Percentiles rank a stretch among this genome's conserved stretches.
Conservation (phyloP, 2,797 vertebrate species). For the Merluccius polli region DNA sequence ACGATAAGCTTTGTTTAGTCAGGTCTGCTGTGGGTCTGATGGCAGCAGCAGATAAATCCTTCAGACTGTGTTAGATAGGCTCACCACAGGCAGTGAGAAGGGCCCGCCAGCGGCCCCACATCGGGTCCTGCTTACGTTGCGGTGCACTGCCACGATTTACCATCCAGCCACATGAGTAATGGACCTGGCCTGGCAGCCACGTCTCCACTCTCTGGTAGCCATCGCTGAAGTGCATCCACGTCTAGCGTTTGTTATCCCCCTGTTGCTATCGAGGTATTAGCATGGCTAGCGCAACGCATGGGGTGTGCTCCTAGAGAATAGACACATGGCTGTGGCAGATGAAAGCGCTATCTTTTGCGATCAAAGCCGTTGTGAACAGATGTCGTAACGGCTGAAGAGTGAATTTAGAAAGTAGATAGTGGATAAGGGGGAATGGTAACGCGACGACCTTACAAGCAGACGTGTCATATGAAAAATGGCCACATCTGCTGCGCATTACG, state of each 20-base stretch:
- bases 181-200: conserved; percentile 46
- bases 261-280: too few species aligned
- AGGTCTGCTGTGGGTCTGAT: conserved; percentile 65
- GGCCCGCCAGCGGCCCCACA: conserved; percentile 53
- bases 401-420: neutral
- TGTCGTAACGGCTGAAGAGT: too few species aligned
- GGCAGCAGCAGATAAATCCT: conserved; percentile 60
- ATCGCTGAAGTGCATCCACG: conserved; percentile 27
- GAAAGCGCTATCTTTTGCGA: too few species aligned
- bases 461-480: conserved; percentile 60
- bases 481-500: conserved; percentile 61
- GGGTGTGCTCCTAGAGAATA: too few species aligned
- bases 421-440: conserved; percentile 16
- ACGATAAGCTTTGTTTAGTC: conserved; percentile 56
- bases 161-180: conserved; percentile 63
- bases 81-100: conserved; percentile 50
- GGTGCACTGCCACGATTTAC: conserved; percentile 49
- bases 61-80: conserved; percentile 59
- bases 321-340: too few species aligned
- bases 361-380: too few species aligned
- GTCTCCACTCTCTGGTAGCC: conserved; percentile 31
- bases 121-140: conserved; percentile 50
- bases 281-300: too few species aligned
- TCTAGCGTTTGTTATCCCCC: conserved; percentile 35
- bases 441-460: conserved; percentile 50